Evolutionary conservation across 92 coral and sea anemone genomes (phyloP).

Genomic region (Siderastrea radians): DNA sequence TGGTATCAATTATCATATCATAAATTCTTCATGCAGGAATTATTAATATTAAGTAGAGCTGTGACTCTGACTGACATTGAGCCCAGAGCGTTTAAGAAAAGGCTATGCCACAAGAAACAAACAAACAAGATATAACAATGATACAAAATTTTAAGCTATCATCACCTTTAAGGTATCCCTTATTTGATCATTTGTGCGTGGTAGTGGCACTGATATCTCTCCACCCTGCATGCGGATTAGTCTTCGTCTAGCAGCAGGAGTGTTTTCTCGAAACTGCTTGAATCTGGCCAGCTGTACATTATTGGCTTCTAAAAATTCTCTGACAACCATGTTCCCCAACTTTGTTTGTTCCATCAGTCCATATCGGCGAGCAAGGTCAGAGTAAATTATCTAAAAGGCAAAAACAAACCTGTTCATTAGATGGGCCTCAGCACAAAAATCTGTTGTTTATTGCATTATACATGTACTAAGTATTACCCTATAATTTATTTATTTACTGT

Average conservation of each 20-base stretch:
- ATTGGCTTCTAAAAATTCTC: slow-evolving; percentile 26
- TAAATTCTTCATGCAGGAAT: no score
- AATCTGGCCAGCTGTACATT: slow-evolving; percentile 42
- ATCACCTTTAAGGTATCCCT: slow-evolving; percentile 48
- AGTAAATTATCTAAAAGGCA: slow-evolving; percentile 36
- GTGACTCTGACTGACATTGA: no score
- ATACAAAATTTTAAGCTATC: no score
- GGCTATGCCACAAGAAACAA: no score
- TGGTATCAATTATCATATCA: no score
- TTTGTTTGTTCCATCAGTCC: slow-evolving; percentile 39
- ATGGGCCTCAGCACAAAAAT: not conserved
- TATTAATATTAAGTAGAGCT: no score
- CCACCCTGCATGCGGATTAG: slow-evolving; percentile 51
- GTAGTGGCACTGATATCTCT: slow-evolving; percentile 34
- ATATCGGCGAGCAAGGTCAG: no score
- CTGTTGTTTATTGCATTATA: not conserved
- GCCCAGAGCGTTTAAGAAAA: no score
- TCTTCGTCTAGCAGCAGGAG: slow-evolving; percentile 40
- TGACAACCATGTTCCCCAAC: slow-evolving; percentile 53
- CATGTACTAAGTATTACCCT: not conserved
- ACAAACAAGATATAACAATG: no score
- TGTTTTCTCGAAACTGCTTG: slow-evolving; percentile 19
- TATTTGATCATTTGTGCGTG: slow-evolving; percentile 55
- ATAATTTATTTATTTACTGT: not conserved
- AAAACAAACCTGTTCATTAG: not conserved